Evolutionary conservation across 2,888 invertebrate species (phyloP), one percentile per base, ranked within the genome.

Genomic region (Ligdia adustata): DNA sequence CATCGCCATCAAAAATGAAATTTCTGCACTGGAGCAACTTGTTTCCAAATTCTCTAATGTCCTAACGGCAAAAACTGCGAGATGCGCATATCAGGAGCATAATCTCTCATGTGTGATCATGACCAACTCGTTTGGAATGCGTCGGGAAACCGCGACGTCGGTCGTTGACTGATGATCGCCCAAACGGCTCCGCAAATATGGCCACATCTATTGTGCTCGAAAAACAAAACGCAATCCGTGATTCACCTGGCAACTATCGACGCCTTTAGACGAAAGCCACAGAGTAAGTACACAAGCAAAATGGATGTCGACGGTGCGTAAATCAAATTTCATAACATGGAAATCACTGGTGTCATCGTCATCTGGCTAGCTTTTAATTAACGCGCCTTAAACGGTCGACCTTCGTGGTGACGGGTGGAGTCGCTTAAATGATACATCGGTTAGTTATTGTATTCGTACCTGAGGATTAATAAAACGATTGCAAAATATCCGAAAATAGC

Each of bases 231-330:
- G 64, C 68, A 69, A 75, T 24, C 18, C 65, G 67, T 85, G 84
- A 84, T 63, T 84, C 84, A 87, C 66, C 66, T 47, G 41, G 35
- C 61, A n/a, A n/a, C n/a, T n/a, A n/a, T n/a, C n/a, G 64, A 61
- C 55, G 67, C 79, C 79, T 79, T 81, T 77, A 71, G 75, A 66
- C 70, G 78, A 85, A 86, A 82, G 84, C 79, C 82, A 70, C 72
- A 65, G 70, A 6, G 28, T 26, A 7, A 26, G 9, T 24, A 4
- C 3, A 24, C 31, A 34, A 15, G 11, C 28, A 27, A 24, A 33
- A 27, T 33, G 3, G 40, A 42, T 32, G 28, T 32, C 27, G 42
- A 33, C 31, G 16, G 4, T 62, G 68, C 78, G 76, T 80, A 82
- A 81, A 83, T 82, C 82, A 81, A 80, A 82, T 66, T 72, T 57